Percentiles rank a stretch among this genome's conserved stretches.
Evolutionary conservation across 2,113 vertebrate species (phyloP).

Genomic region (Tiliqua scincoides): DNA sequence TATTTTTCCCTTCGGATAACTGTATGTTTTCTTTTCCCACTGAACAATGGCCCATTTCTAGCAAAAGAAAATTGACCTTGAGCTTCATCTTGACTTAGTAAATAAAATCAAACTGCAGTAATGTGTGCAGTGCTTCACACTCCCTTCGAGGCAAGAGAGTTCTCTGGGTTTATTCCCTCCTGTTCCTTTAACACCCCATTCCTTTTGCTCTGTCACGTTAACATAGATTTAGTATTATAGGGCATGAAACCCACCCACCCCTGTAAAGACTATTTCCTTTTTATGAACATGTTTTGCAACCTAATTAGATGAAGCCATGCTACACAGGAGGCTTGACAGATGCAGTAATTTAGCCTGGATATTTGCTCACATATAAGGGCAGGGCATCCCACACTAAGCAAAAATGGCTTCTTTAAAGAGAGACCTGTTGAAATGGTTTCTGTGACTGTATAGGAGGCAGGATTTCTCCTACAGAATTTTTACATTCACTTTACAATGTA

Average conservation of each 20-base stretch:
- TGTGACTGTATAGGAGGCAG: not conserved
- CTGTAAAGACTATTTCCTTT: slow-evolving; percentile 13
- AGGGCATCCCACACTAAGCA: not conserved
- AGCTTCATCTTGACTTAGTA: slow-evolving; percentile 31
- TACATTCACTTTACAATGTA: too few relatives aligned
- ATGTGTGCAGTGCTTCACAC: not conserved
- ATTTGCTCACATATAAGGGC: not conserved
- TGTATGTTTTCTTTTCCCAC: slow-evolving; percentile 38
- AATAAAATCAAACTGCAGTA: slow-evolving; percentile 40
- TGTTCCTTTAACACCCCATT: not conserved
- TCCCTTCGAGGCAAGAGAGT: slow-evolving; percentile 29
- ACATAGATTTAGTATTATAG: slow-evolving; percentile 25
- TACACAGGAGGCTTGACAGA: not conserved
- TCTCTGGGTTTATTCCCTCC: not conserved
- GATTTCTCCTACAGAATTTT: not conserved
- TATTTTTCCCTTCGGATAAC: not conserved
- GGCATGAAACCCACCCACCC: not conserved
- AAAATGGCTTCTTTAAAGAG: not conserved
- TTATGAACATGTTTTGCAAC: slow-evolving; percentile 21
- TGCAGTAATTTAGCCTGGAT: not conserved
- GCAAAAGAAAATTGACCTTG: slow-evolving; percentile 25
- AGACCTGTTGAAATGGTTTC: not conserved
- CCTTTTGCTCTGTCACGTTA: not conserved
- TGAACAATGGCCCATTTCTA: slow-evolving; percentile 49
- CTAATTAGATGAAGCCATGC: slow-evolving; percentile 14